phyloP scores from a whole-genome alignment of 2,113 vertebrate genomes.

The western clawed frog (Xenopus tropicalis) region DNA sequence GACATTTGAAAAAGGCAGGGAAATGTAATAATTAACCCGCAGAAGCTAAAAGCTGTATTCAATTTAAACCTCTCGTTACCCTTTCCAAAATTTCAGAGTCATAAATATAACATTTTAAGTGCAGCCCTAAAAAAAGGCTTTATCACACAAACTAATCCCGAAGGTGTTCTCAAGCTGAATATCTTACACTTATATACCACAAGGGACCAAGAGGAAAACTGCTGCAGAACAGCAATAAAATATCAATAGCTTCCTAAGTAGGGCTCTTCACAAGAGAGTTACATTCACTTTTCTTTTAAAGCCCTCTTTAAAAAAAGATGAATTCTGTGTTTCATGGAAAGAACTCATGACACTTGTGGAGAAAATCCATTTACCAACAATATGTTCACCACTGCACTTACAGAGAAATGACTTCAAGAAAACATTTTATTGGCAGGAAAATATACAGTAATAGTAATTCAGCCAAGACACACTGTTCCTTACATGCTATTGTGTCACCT shows the following conservation, averaged over 20 bases:
- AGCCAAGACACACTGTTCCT: no score
- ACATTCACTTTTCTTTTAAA: constrained; percentile 18
- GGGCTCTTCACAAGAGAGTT: constrained; percentile 35
- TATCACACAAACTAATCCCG: constrained; percentile 26
- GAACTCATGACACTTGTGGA: constrained; percentile 17
- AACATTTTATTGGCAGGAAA: no score
- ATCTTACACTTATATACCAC: constrained; percentile 29
- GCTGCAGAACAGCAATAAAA: constrained; percentile 30
- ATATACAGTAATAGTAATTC: no score
- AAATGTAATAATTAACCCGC: not conserved
- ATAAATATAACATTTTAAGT: constrained; percentile 34
- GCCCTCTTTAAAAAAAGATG: constrained; percentile 28
- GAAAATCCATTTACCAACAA: constrained; percentile 38
- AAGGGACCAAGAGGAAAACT: constrained; percentile 17
- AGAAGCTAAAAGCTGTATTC: not conserved
- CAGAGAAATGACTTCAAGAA: constrained; percentile 5
- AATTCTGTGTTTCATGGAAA: constrained; percentile 20
- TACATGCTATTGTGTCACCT: no score
- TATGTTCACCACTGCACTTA: constrained; percentile 10
- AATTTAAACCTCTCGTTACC: not conserved
- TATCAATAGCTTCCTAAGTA: constrained; percentile 30
- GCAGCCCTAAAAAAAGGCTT: constrained; percentile 6
- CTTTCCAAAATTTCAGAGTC: constrained; percentile 30
- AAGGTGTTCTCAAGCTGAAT: constrained; percentile 21
- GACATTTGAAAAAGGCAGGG: not conserved